Conservation (phyloP, 2,888 invertebrate species). For the Eristalinus aeneus region DNA sequence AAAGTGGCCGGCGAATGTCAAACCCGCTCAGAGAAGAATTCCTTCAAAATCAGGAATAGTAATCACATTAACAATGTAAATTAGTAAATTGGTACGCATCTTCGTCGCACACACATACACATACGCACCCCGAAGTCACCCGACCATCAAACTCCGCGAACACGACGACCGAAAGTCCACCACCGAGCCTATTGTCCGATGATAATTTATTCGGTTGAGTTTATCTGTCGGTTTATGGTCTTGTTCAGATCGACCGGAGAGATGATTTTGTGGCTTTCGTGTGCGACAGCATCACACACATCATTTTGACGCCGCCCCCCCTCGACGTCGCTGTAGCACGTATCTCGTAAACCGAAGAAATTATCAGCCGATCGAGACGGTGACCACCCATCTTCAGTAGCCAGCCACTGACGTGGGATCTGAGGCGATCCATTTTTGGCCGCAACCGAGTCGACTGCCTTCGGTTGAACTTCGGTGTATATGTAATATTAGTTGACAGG, state of each 20-base stretch:
- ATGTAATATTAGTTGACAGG: background rate
- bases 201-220: conserved; percentile 42
- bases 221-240: background rate
- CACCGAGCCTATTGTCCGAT: conserved; percentile 18
- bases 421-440: conserved; percentile 6
- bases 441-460: background rate
- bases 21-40: conserved; percentile 43
- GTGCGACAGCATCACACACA: background rate
- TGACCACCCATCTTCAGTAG: background rate
- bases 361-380: conserved; percentile 21
- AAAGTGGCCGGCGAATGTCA: background rate
- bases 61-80: conserved; percentile 55
- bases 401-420: conserved; percentile 15
- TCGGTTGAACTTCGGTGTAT: conserved; percentile 13
- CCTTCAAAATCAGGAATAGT: conserved; percentile 37
- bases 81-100: conserved; percentile 39
- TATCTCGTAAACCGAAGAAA: conserved; percentile 16
- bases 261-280: background rate
- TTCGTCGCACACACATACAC: conserved; percentile 16
- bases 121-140: background rate
- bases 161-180: background rate
- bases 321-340: background rate
- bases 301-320: background rate
- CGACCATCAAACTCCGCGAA: background rate
- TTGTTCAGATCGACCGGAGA: background rate